A percentile compares a stretch with the other conserved stretches of the same genome.
These are phyloP conservation scores for Eutolmus rufibarbis DNA, from an alignment of 2,888 invertebrate species.

Conservation along the genomic window DNA sequence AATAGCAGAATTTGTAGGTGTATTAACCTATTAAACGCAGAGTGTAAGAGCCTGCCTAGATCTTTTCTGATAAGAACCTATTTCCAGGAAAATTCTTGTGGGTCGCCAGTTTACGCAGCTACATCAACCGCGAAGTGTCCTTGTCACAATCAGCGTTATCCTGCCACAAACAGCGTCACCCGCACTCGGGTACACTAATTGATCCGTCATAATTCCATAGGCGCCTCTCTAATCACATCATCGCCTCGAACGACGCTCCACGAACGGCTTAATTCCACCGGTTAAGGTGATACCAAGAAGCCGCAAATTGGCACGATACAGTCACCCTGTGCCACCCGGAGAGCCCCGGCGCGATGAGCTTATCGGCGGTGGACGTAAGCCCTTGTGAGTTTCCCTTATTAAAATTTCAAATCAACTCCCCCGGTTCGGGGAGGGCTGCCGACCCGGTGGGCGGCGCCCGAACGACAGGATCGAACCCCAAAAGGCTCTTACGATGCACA, in stretches of 20 bases:
- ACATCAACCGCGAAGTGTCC: background rate
- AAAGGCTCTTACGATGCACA: background rate
- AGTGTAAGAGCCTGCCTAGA: too few species aligned
- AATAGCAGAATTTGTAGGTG: too few species aligned
- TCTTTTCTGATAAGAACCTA: background rate
- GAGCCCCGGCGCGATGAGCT: background rate
- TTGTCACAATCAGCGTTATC: background rate
- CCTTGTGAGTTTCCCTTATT: conserved; percentile 11
- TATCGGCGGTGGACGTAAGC: conserved; percentile 15
- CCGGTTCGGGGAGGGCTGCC: background rate
- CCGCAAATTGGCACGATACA: conserved; percentile 8
- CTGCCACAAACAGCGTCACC: background rate
- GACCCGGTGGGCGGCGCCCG: background rate
- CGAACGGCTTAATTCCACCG: conserved; percentile 9
- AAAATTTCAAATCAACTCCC: conserved; percentile 23
- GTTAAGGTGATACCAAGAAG: conserved; percentile 12
- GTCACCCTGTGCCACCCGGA: background rate
- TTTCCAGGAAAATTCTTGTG: background rate
- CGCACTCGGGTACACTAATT: background rate
- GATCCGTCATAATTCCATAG: conserved; percentile 14
- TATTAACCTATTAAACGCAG: too few species aligned
- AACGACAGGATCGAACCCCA: background rate
- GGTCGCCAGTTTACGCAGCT: background rate
- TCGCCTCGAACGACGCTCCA: background rate
- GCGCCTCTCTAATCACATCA: conserved; percentile 12